These are phyloP conservation scores for Bruchidius siliquastri DNA, from an alignment of 2,888 invertebrate genomes.

Conservation along the genomic window DNA sequence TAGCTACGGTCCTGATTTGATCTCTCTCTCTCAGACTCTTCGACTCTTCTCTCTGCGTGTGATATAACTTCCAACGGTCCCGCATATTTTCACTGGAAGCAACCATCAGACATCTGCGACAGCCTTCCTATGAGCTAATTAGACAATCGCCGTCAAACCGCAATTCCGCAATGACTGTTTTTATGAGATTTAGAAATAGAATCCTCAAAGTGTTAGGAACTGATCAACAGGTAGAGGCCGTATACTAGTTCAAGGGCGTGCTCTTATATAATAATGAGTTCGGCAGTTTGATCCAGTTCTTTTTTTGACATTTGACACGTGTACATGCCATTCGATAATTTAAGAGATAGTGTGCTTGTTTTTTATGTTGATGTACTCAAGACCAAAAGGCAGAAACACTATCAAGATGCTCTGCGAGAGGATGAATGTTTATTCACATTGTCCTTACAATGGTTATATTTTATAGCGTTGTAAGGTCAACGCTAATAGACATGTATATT, in stretches of 20 bases:
- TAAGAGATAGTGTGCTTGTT: no score
- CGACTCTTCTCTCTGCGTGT: not conserved
- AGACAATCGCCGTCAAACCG: not conserved
- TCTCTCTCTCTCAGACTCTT: not conserved
- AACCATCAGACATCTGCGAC: not conserved
- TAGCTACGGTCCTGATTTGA: not conserved
- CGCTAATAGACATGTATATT: no score
- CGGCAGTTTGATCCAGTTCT: no score
- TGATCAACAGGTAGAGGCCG: not conserved
- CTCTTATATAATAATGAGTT: not conserved
- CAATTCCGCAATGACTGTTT: not conserved
- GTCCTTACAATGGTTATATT: no score
- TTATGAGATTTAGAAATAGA: not conserved
- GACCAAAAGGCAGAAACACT: no score
- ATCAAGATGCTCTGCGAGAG: no score
- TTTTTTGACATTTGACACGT: no score
- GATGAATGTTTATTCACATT: no score
- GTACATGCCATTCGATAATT: no score
- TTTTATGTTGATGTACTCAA: no score
- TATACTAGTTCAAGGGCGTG: not conserved
- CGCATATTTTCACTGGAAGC: not conserved
- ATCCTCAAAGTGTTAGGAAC: not conserved
- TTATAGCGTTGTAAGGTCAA: no score
- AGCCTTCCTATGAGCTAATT: not conserved
- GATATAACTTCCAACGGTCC: not conserved